A percentile compares a stretch with the other conserved stretches of the same genome.
Evolutionary conservation across 2,113 vertebrate genomes (phyloP).

Genomic region (Deroptyus accipitrinus): DNA sequence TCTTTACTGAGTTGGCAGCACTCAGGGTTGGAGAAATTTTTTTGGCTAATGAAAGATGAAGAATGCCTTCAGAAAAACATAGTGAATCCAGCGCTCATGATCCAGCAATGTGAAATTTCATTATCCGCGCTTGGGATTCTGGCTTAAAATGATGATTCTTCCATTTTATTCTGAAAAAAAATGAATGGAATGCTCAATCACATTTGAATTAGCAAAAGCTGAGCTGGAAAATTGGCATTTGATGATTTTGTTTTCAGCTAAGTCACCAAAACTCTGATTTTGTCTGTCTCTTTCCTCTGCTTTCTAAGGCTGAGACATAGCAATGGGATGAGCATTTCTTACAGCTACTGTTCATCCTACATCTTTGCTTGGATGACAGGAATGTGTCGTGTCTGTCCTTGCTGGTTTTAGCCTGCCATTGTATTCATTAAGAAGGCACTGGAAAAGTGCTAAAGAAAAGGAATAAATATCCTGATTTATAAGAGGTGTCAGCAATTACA

Average conservation of each 20-base stretch:
- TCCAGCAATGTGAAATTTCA: not conserved
- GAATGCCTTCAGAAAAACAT: not conserved
- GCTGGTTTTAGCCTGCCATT: not conserved
- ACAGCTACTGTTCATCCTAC: not conserved
- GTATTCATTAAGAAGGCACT: not conserved
- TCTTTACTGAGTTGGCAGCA: not conserved
- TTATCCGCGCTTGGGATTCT: not conserved
- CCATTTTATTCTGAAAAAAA: not conserved
- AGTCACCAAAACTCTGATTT: not conserved
- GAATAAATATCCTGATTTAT: not conserved
- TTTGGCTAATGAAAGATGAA: conserved; percentile 14
- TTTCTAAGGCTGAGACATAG: not conserved
- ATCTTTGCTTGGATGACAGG: not conserved
- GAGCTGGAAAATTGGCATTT: not conserved
- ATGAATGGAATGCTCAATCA: not conserved
- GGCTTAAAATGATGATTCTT: not conserved
- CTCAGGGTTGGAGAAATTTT: not conserved
- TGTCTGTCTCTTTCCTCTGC: not conserved
- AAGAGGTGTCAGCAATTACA: not conserved
- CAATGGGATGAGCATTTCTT: not conserved
- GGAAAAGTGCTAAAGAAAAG: not conserved
- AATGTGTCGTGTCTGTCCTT: not conserved
- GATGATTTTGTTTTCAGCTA: not conserved
- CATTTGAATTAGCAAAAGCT: not conserved
- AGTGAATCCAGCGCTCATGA: not conserved